Evolutionary conservation across 2,888 invertebrate species (phyloP).

Genomic region (Caenorhabditis angaria): DNA sequence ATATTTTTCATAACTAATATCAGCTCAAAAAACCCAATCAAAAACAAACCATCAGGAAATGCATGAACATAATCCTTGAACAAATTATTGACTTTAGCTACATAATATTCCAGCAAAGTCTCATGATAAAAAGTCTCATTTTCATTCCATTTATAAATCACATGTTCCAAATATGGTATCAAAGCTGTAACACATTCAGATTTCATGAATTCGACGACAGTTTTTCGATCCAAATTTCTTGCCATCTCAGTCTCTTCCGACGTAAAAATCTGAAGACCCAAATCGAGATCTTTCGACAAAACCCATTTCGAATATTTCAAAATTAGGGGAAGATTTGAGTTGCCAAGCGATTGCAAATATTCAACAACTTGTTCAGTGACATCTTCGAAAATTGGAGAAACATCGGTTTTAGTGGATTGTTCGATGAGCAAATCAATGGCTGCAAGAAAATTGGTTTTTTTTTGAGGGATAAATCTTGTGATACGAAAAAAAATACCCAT

Average conservation of each 20-base stretch:
- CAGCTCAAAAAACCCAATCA: background rate
- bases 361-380: slow-evolving; percentile 86
- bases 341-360: slow-evolving; percentile 77
- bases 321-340: slow-evolving; percentile 85
- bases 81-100: slow-evolving; percentile 78
- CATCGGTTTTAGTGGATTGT: slow-evolving; percentile 78
- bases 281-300: slow-evolving; percentile 84
- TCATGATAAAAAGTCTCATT: slow-evolving; percentile 87
- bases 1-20: slow-evolving; percentile 1
- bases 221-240: slow-evolving; percentile 86
- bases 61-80: slow-evolving; percentile 73
- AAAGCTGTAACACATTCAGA: slow-evolving; percentile 82
- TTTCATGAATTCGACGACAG: slow-evolving; percentile 87
- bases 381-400: slow-evolving; percentile 74
- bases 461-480: no score
- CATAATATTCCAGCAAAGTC: slow-evolving; percentile 86
- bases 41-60: slow-evolving; percentile 67
- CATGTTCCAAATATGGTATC: slow-evolving; percentile 92
- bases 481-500: slow-evolving; percentile 75
- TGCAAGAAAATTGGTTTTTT: slow-evolving; percentile 57
- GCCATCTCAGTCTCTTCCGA: slow-evolving; percentile 83
- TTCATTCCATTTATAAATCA: slow-evolving; percentile 89
- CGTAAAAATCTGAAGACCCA: slow-evolving; percentile 84
- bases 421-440: slow-evolving; percentile 87
- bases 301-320: slow-evolving; percentile 95